phyloP scores from a whole-genome alignment of 2,797 vertebrate species.

The Diplodus sargus region DNA sequence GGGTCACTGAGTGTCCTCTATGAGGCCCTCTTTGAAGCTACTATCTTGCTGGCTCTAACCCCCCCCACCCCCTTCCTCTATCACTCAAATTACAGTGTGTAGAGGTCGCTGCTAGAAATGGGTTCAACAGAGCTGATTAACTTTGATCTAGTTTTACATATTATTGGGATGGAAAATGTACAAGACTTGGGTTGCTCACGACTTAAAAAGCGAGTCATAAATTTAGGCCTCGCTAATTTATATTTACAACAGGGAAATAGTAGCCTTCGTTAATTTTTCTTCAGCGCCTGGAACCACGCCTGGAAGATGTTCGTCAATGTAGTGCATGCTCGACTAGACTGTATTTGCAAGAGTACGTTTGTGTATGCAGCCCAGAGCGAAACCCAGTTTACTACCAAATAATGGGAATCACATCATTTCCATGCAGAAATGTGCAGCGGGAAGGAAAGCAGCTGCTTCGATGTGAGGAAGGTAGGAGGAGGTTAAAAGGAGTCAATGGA shows the following conservation, averaged over 20 bases:
- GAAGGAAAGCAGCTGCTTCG: slow-evolving; percentile 84
- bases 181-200: slow-evolving; percentile 32
- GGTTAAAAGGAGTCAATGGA: slow-evolving; percentile 91
- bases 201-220: slow-evolving; percentile 52
- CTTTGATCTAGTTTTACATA: slow-evolving; percentile 69
- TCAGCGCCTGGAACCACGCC: slow-evolving; percentile 39
- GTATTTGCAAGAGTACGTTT: slow-evolving; percentile 48
- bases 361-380: slow-evolving; percentile 63
- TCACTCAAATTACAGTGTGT: slow-evolving; percentile 81
- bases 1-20: slow-evolving; percentile 85
- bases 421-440: slow-evolving; percentile 73
- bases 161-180: slow-evolving; percentile 53
- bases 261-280: slow-evolving; percentile 51
- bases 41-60: slow-evolving; percentile 73
- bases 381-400: slow-evolving; percentile 74
- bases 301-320: slow-evolving; percentile 42
- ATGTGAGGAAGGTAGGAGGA: slow-evolving; percentile 81
- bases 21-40: slow-evolving; percentile 72
- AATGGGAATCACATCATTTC: slow-evolving; percentile 81
- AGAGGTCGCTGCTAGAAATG: slow-evolving; percentile 72
- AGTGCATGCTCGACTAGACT: slow-evolving; percentile 12
- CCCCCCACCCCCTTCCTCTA: slow-evolving; percentile 57
- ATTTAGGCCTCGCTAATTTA: slow-evolving; percentile 50
- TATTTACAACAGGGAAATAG: slow-evolving; percentile 59
- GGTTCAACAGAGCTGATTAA: slow-evolving; percentile 71